Base-by-base conservation (phyloP, 2,888 invertebrate species). In the Watsonalla cultraria region DNA sequence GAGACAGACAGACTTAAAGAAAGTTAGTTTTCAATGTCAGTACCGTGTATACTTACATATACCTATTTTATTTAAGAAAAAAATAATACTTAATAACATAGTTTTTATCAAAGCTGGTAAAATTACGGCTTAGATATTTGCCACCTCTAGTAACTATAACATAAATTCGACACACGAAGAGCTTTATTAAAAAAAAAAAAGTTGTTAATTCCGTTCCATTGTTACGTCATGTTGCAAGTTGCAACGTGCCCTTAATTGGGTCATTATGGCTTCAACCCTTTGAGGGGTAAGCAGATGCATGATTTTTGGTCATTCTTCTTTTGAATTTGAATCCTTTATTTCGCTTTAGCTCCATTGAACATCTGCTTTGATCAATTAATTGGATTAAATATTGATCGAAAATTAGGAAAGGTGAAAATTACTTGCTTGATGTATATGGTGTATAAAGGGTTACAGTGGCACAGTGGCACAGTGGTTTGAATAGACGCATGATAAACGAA, bases 231-330 rank as follows among this genome's bases (percentile, higher is more conserved):
- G 60, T 65, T 64, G 66, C 54, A 59, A 58, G 60, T 65, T 64
- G 66, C 54, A 59, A 58, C 62, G 55, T 65, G 74, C 62, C 63
- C 70, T 76, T 85, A 84, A 86, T 86, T 84, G 78, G 78, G 72
- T 77, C 78, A 79, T 83, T 81, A 84, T 82, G 61, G 63, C 67
- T 63, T 64, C 72, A 73, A 72, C 70, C 77, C 69, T 72, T 74
- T 68, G 61, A 66, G 72, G 71, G 67, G 57, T 64, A 65, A 77
- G 81, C 89, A 90, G 87, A 89, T 90, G 89, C 69, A 78, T 83
- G 85, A 84, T 82, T 84, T 82, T 76, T 68, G 75, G 78, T 74
- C 81, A 76, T 78, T 70, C 65, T 73, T 69, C 72, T 70, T 74
- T 72, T 81, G 84, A 80, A 86, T 84, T 81, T 77, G 73, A 66